Percentiles rank a stretch among this genome's conserved stretches.
Evolutionary conservation across 2,888 invertebrate genomes (phyloP).

Genomic region (Cataglyphis rosenhaueri): DNA sequence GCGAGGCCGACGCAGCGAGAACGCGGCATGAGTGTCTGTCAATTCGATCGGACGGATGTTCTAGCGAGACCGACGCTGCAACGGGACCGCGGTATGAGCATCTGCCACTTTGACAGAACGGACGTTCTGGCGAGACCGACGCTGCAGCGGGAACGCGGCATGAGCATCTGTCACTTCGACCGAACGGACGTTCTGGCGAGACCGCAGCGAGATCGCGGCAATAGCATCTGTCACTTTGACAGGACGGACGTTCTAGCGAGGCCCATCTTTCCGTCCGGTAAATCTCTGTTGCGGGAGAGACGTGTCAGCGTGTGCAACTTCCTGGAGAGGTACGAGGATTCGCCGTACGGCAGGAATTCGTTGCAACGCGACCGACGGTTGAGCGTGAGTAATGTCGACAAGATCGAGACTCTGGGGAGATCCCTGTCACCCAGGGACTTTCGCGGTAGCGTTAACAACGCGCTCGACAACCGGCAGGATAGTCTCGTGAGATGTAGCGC

Average conservation of each 20-base stretch:
- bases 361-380: constrained; percentile 65
- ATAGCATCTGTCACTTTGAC: constrained; percentile 79
- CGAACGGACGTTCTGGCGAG: constrained; percentile 75
- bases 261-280: constrained; percentile 51
- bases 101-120: constrained; percentile 77
- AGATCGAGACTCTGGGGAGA: constrained; percentile 67
- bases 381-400: constrained; percentile 68
- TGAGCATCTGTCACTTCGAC: constrained; percentile 79
- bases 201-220: constrained; percentile 77
- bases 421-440: constrained; percentile 27
- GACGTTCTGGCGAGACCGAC: constrained; percentile 73
- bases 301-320: constrained; percentile 75
- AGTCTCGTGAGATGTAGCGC: constrained; percentile 32
- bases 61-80: constrained; percentile 66
- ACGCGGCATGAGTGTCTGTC: constrained; percentile 79
- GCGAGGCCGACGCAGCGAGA: constrained; percentile 75
- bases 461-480: constrained; percentile 4
- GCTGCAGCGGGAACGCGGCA: constrained; percentile 76
- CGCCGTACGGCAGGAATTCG: constrained; percentile 40
- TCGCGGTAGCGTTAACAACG: constrained; percentile 26
- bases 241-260: constrained; percentile 75
- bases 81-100: constrained; percentile 78
- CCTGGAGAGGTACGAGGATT: constrained; percentile 70
- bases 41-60: constrained; percentile 76
- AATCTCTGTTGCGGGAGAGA: constrained; percentile 68